These are phyloP conservation scores for Hyperoplus lanceolatus DNA, from an alignment of 2,797 vertebrate species.

Conservation along the genomic window DNA sequence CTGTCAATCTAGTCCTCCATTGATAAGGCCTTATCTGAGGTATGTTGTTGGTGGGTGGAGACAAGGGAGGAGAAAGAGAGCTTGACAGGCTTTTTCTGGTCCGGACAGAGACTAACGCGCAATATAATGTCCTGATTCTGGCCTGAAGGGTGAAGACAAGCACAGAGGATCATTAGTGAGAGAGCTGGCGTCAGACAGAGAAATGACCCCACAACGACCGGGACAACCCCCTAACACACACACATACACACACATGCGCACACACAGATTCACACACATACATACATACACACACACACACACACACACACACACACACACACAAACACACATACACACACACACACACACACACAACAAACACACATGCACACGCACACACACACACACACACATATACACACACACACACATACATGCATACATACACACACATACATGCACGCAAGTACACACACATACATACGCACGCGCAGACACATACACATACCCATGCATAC, in stretches of 20 bases:
- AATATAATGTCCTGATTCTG: constrained; percentile 40
- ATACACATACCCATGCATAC: not conserved
- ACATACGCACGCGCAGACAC: not conserved
- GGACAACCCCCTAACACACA: not conserved
- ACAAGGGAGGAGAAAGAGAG: not conserved
- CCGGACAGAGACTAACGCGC: constrained; percentile 40
- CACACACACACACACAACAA: not conserved
- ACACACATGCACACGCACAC: not conserved
- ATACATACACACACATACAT: constrained; percentile 6
- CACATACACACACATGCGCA: no score
- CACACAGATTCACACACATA: no score
- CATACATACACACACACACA: no score
- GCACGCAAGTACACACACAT: constrained; percentile 3
- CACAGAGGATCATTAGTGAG: constrained; percentile 60
- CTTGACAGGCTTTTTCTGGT: constrained; percentile 39
- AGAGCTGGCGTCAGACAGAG: constrained; percentile 55
- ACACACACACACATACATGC: not conserved
- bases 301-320: constrained; percentile 13
- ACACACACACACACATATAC: no score
- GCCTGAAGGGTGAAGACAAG: constrained; percentile 60
- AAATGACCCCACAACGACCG: constrained; percentile 56
- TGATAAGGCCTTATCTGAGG: constrained; percentile 56
- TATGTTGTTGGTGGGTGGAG: constrained; percentile 26
- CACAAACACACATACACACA: constrained; percentile 4
- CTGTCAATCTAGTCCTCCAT: constrained; percentile 40